A percentile compares a stretch with the other conserved stretches of the same genome.
These are phyloP conservation scores for Rhaphigaster nebulosa DNA, from an alignment of 2,888 invertebrate genomes.

Conservation along the genomic window DNA sequence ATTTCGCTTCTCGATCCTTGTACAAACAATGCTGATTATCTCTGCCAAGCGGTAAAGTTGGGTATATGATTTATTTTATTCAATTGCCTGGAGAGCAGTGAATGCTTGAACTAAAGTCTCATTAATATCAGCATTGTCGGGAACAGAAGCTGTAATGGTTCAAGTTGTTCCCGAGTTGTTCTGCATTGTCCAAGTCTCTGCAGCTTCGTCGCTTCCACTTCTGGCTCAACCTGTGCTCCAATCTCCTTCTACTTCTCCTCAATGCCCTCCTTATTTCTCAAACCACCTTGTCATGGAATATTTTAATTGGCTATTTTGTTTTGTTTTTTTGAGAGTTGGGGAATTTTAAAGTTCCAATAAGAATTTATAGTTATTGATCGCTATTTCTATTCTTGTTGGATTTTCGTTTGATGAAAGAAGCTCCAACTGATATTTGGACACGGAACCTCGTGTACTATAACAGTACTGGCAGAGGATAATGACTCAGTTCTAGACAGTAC, in stretches of 20 bases:
- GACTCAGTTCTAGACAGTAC: no score
- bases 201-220: not conserved
- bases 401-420: no score
- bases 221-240: not conserved
- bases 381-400: no score
- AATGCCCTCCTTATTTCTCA: not conserved
- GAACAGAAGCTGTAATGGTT: slow-evolving; percentile 19
- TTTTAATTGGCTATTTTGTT: not conserved
- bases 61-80: not conserved
- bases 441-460: no score
- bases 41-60: not conserved
- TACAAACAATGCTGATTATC: not conserved
- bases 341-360: no score
- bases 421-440: no score
- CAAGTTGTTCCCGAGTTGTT: slow-evolving; percentile 19
- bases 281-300: not conserved
- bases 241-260: not conserved
- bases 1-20: not conserved
- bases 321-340: no score
- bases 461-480: no score
- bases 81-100: not conserved
- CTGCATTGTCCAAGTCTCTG: not conserved
- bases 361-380: no score
- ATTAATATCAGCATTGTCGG: slow-evolving; percentile 37
- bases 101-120: not conserved